These are phyloP conservation scores for Drosophila ficusphila DNA, from an alignment of 1,140 invertebrate genomes.

Conservation along the genomic window DNA sequence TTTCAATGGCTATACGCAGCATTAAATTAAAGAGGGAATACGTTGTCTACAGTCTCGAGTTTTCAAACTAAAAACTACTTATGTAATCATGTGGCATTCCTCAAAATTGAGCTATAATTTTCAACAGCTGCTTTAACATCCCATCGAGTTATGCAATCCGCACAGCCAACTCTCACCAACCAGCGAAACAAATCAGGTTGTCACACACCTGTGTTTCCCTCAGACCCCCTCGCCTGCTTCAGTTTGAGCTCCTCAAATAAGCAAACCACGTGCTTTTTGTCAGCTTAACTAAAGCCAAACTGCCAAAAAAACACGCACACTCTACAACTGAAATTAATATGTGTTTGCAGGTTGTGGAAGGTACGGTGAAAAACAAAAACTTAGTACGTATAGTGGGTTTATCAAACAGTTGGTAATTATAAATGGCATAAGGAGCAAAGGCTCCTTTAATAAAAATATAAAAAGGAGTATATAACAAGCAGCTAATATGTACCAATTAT, in stretches of 20 bases:
- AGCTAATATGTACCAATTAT: neutral
- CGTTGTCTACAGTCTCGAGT: too few species aligned
- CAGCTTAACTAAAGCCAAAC: slow-evolving; percentile 49
- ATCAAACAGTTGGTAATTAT: neutral
- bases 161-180: slow-evolving; percentile 27
- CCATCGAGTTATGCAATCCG: slow-evolving; percentile 49
- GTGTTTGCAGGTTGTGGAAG: slow-evolving; percentile 49
- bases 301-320: slow-evolving; percentile 19
- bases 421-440: too few species aligned
- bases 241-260: slow-evolving; percentile 51
- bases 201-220: slow-evolving; percentile 38
- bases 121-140: slow-evolving; percentile 49
- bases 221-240: neutral
- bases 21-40: too few species aligned
- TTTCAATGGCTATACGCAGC: too few species aligned
- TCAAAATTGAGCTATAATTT: slow-evolving; percentile 37
- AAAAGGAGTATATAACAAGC: neutral
- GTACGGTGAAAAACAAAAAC: slow-evolving; percentile 27
- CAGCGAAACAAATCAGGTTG: slow-evolving; percentile 50
- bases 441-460: too few species aligned
- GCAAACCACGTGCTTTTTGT: slow-evolving; percentile 71
- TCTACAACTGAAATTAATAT: slow-evolving; percentile 52
- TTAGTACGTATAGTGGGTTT: neutral
- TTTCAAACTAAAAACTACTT: too few species aligned
- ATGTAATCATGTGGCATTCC: too few species aligned